Base-by-base conservation (phyloP, 2,797 vertebrate species). In the Bryconaethiops microstoma region DNA sequence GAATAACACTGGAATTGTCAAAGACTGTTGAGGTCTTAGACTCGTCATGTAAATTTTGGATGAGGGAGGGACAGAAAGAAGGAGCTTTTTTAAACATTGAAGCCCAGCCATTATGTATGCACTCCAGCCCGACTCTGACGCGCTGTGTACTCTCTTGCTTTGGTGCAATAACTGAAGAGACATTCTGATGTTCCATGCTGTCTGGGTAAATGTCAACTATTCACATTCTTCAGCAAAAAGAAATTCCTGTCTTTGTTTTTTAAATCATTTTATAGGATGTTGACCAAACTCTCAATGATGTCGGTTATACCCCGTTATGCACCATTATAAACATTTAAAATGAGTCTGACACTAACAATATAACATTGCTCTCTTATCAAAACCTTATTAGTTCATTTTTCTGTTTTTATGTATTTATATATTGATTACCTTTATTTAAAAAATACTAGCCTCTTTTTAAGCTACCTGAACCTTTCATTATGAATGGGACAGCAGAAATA, bases 1-100 rank as follows among this genome's bases (percentile, higher is more conserved):
- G 93, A 93, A 94, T 92, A 93, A 93, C 92, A 92, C 91, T 92
- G 91, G 83, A 92, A 91, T 91, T 92, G 92, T 93, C 91, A 94
- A 86, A 84, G 89, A 76, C 83, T 82, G 90, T 92, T 91, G 90
- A 92, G 89, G 91, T 93, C 91, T 65, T 93, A 93, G 93, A 93
- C 90, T 85, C 90, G 89, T 91, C 91, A 90, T 91, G 35, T 93
- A 92, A 88, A 94, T 93, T 92, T 94, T 93, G 93, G 92, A 94
- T 94, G 92, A 91, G 91, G 92, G 89, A 91, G 91, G 25, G 92
- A 92, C 90, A 92, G 89, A 92, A 93, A 93, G 90, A 91, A 88
- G 87, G 89, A 91, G 92, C 60, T 74, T 83, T 80, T 78, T 23
- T 48, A 48, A 52, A 45, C 50, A 78, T 72, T 72, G 21, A 50